Evolutionary conservation across 30 jellyfish, hydroid and myxozoan species (phyloP).

Genomic region (Aurelia sp.): DNA sequence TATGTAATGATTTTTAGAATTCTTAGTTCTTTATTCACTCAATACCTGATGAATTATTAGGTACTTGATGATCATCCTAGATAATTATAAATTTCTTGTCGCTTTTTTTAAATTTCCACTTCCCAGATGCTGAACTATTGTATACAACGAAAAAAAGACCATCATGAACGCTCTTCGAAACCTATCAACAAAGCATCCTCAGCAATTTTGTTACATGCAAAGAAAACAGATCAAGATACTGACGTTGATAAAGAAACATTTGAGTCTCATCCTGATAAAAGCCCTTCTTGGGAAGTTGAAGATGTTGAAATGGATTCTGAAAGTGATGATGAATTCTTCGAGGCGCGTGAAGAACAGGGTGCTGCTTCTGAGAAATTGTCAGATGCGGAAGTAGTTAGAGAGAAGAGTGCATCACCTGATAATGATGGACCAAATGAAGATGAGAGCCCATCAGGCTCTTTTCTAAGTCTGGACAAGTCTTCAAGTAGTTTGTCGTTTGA

Average conservation of each 20-base stretch:
- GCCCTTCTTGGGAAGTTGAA: slow-evolving; percentile 28
- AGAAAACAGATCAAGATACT: background rate
- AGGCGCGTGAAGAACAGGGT: slow-evolving; percentile 80
- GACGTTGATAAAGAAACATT: background rate
- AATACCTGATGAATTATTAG: no score
- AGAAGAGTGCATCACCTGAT: background rate
- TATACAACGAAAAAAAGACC: slow-evolving; percentile 67
- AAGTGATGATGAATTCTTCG: slow-evolving; percentile 94
- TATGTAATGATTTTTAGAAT: background rate
- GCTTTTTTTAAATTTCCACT: background rate
- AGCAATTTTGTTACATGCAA: slow-evolving; percentile 1
- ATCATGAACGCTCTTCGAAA: slow-evolving; percentile 53
- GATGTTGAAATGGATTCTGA: slow-evolving; percentile 45
- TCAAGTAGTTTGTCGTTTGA: slow-evolving; percentile 4
- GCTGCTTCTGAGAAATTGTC: slow-evolving; percentile 1
- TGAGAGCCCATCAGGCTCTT: slow-evolving; percentile 66
- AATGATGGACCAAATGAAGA: background rate
- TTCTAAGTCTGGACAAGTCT: slow-evolving; percentile 13
- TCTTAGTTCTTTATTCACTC: no score
- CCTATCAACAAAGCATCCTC: slow-evolving; percentile 22
- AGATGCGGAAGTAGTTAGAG: slow-evolving; percentile 1
- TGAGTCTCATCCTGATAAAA: background rate
- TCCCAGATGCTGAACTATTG: slow-evolving; percentile 91
- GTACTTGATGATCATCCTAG: no score
- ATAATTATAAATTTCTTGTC: no score